phyloP scores from a whole-genome alignment of 2,797 vertebrate genomes.

The Gallinago solitaria region DNA sequence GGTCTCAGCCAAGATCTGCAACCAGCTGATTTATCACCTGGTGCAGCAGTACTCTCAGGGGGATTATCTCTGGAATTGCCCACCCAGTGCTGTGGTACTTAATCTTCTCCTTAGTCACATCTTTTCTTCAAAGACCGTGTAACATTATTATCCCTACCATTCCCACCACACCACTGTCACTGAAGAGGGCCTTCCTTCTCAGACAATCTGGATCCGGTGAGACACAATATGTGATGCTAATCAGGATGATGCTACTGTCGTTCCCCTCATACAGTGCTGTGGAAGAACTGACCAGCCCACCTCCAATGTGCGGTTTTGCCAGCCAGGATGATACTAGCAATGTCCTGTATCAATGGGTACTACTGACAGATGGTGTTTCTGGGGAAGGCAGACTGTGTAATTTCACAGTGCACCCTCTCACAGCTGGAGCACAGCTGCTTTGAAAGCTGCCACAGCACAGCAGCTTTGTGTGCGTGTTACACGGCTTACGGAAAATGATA shows the following conservation, averaged over 20 bases:
- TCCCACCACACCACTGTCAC: not conserved
- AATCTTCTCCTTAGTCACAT: not conserved
- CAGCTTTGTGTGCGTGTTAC: fast-evolving
- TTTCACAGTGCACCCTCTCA: not conserved
- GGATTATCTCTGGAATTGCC: not conserved
- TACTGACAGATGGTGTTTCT: not conserved
- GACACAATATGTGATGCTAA: not conserved
- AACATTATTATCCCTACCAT: not conserved
- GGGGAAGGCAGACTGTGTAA: not conserved
- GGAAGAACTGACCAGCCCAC: not conserved
- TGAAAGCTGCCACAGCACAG: not conserved
- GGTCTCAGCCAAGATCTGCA: not conserved
- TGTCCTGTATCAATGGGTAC: not conserved
- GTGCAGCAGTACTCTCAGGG: not conserved
- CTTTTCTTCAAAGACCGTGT: not conserved
- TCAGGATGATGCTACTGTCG: not conserved
- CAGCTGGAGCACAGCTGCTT: not conserved
- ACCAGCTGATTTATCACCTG: not conserved
- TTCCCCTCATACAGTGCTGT: not conserved
- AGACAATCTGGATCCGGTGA: not conserved
- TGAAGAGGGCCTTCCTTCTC: not conserved
- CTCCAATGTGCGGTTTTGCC: not conserved
- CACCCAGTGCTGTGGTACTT: not conserved
- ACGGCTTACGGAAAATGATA: not conserved
- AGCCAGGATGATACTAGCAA: not conserved